A percentile compares a stretch with the other conserved stretches of the same genome.
Evolutionary conservation across 2,888 invertebrate genomes (phyloP).

Genomic region (Amphimallon solstitiale): DNA sequence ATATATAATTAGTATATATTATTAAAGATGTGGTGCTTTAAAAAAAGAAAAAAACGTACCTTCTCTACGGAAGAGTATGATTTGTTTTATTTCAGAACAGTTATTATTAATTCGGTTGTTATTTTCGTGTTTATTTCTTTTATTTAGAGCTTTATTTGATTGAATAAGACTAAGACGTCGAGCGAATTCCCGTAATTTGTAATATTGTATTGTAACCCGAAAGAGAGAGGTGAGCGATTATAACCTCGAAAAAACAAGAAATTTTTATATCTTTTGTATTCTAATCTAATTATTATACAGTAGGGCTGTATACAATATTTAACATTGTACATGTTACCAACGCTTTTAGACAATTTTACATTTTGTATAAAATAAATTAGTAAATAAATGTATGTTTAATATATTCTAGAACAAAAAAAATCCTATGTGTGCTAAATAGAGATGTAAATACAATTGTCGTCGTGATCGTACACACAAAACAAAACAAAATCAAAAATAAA

Average conservation of each 20-base stretch:
- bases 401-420: slow-evolving; percentile 9
- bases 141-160: slow-evolving; percentile 27
- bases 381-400: slow-evolving; percentile 16
- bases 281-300: slow-evolving; percentile 9
- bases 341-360: slow-evolving; percentile 53
- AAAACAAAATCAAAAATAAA: no score
- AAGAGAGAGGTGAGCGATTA: background rate
- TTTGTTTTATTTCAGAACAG: slow-evolving; percentile 13
- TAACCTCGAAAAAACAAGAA: background rate
- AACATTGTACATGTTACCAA: slow-evolving; percentile 50
- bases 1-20: slow-evolving; percentile 12
- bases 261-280: slow-evolving; percentile 34
- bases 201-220: background rate
- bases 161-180: background rate
- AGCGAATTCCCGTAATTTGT: slow-evolving; percentile 3
- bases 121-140: slow-evolving; percentile 16
- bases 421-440: slow-evolving; percentile 6
- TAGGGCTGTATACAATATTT: slow-evolving; percentile 31
- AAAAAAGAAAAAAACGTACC: background rate
- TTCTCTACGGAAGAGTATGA: background rate
- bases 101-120: slow-evolving; percentile 7
- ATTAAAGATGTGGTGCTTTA: slow-evolving; percentile 27
- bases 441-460: slow-evolving; percentile 24
- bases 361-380: slow-evolving; percentile 21
- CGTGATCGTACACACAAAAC: no score